phyloP scores from a whole-genome alignment of 1,140 invertebrate species.

The Solen grandis region DNA sequence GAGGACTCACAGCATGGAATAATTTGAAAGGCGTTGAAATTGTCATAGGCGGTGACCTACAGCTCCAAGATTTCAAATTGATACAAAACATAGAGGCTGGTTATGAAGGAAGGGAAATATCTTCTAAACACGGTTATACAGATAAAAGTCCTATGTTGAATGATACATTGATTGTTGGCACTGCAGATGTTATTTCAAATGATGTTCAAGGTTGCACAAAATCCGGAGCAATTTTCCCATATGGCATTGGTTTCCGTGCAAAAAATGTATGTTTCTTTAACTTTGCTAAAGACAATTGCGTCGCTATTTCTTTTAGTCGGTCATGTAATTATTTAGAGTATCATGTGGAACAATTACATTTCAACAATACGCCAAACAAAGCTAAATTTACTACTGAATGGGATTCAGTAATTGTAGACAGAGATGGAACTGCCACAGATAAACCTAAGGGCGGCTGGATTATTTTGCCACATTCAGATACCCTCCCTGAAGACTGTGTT shows the following conservation, averaged over 20 bases:
- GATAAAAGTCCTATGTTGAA: slow-evolving; percentile 62
- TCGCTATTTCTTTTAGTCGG: slow-evolving; percentile 61
- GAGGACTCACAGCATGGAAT: slow-evolving; percentile 72
- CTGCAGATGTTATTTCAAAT: slow-evolving; percentile 37
- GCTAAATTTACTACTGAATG: slow-evolving; percentile 65
- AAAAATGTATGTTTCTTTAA: slow-evolving; percentile 67
- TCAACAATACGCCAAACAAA: slow-evolving; percentile 67
- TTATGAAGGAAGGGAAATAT: slow-evolving; percentile 68
- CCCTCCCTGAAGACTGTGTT: slow-evolving; percentile 61
- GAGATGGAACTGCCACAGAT: slow-evolving; percentile 64
- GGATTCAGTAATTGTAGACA: slow-evolving; percentile 68
- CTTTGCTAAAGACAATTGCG: slow-evolving; percentile 59
- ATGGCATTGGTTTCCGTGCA: slow-evolving; percentile 61
- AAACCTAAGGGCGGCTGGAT: slow-evolving; percentile 42
- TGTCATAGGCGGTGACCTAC: slow-evolving; percentile 73
- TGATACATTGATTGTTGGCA: slow-evolving; percentile 65
- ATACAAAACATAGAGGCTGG: slow-evolving; percentile 75
- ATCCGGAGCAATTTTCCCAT: slow-evolving; percentile 70
- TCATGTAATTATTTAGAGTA: slow-evolving; percentile 68
- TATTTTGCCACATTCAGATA: slow-evolving; percentile 57
- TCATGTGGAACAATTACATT: slow-evolving; percentile 51
- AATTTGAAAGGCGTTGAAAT: slow-evolving; percentile 77
- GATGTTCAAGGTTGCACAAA: slow-evolving; percentile 58
- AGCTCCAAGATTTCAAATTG: slow-evolving; percentile 73
- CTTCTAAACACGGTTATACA: slow-evolving; percentile 49